phyloP scores from a whole-genome alignment of 2,113 vertebrate genomes.

The Gymnogyps californianus region DNA sequence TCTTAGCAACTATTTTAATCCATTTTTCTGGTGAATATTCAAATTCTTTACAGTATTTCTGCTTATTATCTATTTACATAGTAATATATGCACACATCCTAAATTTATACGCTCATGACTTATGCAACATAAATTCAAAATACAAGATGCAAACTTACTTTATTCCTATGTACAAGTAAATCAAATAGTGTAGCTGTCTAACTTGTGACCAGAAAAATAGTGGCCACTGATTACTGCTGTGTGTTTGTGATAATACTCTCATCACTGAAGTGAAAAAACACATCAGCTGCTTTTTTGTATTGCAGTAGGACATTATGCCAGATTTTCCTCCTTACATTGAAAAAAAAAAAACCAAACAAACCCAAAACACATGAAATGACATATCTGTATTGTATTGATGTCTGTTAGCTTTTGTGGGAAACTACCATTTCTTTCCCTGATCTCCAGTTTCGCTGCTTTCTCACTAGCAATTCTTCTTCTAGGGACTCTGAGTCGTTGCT shows the following conservation, averaged over 20 bases:
- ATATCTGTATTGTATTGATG: not conserved
- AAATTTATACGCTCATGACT: not conserved
- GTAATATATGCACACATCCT: not conserved
- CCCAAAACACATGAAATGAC: not conserved
- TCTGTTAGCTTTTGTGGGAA: not conserved
- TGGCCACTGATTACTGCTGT: not conserved
- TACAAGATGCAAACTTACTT: not conserved
- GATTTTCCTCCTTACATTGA: not conserved
- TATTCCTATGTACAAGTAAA: not conserved
- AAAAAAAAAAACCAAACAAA: not conserved
- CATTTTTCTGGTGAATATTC: not conserved
- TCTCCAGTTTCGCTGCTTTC: not conserved
- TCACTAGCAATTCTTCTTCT: not conserved
- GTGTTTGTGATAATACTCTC: not conserved
- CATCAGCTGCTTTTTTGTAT: not conserved
- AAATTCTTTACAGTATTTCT: not conserved
- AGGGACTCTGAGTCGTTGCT: not conserved
- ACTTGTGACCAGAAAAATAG: not conserved
- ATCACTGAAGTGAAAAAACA: rapidly evolving
- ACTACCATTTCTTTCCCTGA: not conserved
- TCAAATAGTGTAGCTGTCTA: not conserved
- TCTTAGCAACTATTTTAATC: not conserved
- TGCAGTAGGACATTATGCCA: not conserved
- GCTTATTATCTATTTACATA: not conserved
- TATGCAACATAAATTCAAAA: not conserved